A percentile compares a stretch with the other conserved stretches of the same genome.
Evolutionary conservation across 2,797 vertebrate genomes (phyloP).

Genomic region (Dallia pectoralis): DNA sequence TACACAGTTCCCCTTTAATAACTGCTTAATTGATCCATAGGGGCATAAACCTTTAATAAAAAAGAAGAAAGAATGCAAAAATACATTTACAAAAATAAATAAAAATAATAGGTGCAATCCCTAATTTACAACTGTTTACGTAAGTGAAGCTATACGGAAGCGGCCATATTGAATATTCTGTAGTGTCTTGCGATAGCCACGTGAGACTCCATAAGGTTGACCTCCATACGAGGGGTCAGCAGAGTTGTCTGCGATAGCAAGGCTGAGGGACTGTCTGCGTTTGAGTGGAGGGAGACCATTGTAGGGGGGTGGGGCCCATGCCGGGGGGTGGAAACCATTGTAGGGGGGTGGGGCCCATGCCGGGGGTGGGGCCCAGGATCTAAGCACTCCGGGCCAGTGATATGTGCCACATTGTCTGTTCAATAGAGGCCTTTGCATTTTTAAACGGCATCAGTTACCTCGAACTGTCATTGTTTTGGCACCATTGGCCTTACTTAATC

Average conservation of each 20-base stretch:
- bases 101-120: not conserved
- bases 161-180: not conserved
- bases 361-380: conserved; percentile 17
- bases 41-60: not conserved
- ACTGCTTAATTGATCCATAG: not conserved
- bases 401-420: conserved; percentile 71
- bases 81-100: not conserved
- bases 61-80: not conserved
- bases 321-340: conserved; percentile 50
- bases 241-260: conserved; percentile 5
- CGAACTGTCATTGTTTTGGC: conserved; percentile 72
- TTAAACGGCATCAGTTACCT: conserved; percentile 79
- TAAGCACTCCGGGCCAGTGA: conserved; percentile 47
- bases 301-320: conserved; percentile 47
- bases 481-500: conserved; percentile 72
- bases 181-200: not conserved
- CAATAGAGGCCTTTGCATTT: conserved; percentile 75
- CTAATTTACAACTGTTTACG: not conserved
- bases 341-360: conserved; percentile 56
- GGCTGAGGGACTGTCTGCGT: conserved; percentile 24
- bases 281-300: conserved; percentile 45
- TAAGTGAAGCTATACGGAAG: not conserved
- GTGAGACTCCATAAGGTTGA: not conserved
- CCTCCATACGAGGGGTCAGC: not conserved
- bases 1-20: not conserved